Conservation (phyloP, 2,888 invertebrate genomes). For the Cheilosia soror region DNA sequence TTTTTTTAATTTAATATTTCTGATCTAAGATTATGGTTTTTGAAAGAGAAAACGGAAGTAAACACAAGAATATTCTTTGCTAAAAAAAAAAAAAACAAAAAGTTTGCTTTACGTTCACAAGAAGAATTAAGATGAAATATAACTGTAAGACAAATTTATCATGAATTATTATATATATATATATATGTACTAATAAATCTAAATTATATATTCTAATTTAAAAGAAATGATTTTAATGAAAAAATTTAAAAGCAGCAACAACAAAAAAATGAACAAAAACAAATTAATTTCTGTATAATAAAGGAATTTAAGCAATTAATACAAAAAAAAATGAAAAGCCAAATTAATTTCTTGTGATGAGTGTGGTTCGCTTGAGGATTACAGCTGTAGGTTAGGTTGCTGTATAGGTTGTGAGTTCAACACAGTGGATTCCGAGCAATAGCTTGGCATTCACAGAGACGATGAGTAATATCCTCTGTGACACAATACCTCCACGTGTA, state of each 20-base stretch:
- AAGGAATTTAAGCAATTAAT: conserved; percentile 75
- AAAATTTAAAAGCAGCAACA: conserved; percentile 43
- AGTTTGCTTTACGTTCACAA: conserved; percentile 40
- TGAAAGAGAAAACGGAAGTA: conserved; percentile 8
- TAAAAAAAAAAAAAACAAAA: conserved; percentile 7
- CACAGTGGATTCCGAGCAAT: no score
- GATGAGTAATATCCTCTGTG: no score
- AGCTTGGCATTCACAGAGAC: no score
- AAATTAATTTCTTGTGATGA: conserved; percentile 1
- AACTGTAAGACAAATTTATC: conserved; percentile 58
- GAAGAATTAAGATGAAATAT: conserved; percentile 23
- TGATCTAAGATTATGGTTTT: background rate
- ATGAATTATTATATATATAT: conserved; percentile 64
- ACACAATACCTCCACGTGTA: no score
- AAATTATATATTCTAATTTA: conserved; percentile 76
- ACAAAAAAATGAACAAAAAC: conserved; percentile 56
- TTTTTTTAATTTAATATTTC: conserved; percentile 18
- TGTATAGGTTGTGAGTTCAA: no score
- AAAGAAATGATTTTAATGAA: conserved; percentile 58
- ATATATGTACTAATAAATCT: conserved; percentile 70
- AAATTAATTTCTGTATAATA: conserved; percentile 72
- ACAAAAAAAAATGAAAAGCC: conserved; percentile 50
- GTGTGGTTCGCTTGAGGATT: no score
- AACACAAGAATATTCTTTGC: conserved; percentile 55
- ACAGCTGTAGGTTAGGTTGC: no score